Evolutionary conservation across 2,113 vertebrate species (phyloP), one percentile per base, ranked within the genome.

Genomic region (Lepus europaeus): DNA sequence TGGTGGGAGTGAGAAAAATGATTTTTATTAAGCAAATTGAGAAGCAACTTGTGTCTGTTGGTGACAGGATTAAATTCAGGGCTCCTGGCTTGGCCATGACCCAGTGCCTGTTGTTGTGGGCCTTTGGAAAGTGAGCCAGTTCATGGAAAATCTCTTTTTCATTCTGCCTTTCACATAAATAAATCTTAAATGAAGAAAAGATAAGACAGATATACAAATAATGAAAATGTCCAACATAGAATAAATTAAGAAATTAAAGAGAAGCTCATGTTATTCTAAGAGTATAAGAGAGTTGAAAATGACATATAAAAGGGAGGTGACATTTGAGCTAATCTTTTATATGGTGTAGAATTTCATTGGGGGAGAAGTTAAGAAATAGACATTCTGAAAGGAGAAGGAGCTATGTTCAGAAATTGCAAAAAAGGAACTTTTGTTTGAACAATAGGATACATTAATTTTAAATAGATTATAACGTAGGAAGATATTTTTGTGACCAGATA

Each of bases 1-100:
- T 94, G 51, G 13, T 45, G 31, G 74, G 22, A 93, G 27, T 93
- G 45, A 88, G n/a, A 17, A 93, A 91, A 96, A 82, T 73, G 63
- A 23, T 56, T 84, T 96, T 85, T 91, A 56, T 94, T 95, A 8
- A 85, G 77, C 39, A 74, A 88, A 56, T 39, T 49, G 31, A 86
- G 31, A 87, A 89, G 16, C 68, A 89, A 19, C 25, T 94, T 97
- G 56, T 59, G 56, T 59, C 13, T 59, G 56, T 59, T 59, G 56
- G 56, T 17, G 56, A 59, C 56, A 59, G 19, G 56, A 59, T 59
- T 59, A 59, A 59, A 59, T 59, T 59, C 56, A 59, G 56, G 56
- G 19, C 56, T 59, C 56, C 56, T 59, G 56, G 56, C 17, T 59
- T 59, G 56, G 56, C 14, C 56, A 17, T 59, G 14, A 19, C 56